phyloP scores from a whole-genome alignment of 2,797 vertebrate genomes.

The Chrysocyon brachyurus region DNA sequence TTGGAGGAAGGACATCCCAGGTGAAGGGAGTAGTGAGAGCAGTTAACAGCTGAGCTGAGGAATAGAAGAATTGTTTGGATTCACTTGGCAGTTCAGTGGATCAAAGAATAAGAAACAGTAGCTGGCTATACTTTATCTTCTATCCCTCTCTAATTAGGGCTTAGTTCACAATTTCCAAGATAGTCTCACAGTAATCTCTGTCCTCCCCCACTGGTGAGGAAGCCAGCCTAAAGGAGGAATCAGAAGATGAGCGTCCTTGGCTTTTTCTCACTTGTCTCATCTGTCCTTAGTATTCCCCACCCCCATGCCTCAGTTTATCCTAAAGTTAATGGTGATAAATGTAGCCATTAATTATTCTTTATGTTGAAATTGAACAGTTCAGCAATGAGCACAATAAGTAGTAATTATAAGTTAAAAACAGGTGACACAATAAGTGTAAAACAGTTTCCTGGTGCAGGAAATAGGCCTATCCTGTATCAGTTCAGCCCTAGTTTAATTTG shows the following conservation, averaged over 20 bases:
- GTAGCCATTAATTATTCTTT: slow-evolving; percentile 4
- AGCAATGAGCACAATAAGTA: not conserved
- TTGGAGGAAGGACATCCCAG: not conserved
- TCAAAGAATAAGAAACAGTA: not conserved
- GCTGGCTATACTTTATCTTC: not conserved
- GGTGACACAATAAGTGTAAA: not conserved
- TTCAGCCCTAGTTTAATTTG: not conserved
- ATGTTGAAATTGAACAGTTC: not conserved
- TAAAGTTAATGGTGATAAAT: slow-evolving; percentile 38
- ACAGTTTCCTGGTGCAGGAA: not conserved
- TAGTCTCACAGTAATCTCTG: not conserved
- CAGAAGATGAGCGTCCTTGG: not conserved
- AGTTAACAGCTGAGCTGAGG: not conserved
- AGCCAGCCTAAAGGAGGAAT: not conserved
- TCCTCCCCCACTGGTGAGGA: not conserved
- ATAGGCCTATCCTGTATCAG: not conserved
- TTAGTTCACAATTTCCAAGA: not conserved
- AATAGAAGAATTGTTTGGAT: not conserved
- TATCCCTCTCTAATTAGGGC: not conserved
- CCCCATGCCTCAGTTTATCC: not conserved
- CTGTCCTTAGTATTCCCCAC: not conserved
- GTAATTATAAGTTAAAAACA: slow-evolving; percentile 13
- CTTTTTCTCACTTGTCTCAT: not conserved
- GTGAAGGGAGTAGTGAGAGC: not conserved
- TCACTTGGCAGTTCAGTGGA: not conserved